Percentiles rank a stretch among this genome's conserved stretches.
Conservation (phyloP, 2,113 vertebrate species). For the Climacteris rufus region DNA sequence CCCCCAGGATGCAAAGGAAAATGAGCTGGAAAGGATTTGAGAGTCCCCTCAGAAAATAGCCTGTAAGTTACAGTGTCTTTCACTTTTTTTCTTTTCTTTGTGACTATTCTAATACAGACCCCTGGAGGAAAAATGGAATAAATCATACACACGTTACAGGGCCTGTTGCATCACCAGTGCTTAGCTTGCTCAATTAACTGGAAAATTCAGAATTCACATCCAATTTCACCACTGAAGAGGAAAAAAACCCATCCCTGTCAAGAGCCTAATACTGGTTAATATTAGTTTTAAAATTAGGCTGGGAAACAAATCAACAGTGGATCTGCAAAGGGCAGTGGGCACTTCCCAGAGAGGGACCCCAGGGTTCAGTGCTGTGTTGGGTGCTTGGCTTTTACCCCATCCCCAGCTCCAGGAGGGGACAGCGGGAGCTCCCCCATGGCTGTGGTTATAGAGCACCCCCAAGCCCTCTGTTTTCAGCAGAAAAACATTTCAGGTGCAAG, state of each 20-base stretch:
- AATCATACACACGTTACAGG: not conserved
- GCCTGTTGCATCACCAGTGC: not conserved
- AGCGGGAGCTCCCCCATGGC: rapidly evolving
- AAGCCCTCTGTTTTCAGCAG: not conserved
- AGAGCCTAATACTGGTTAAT: not conserved
- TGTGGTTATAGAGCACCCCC: rapidly evolving
- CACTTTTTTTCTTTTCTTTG: not conserved
- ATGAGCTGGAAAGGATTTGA: not conserved
- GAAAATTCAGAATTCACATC: conserved; percentile 62
- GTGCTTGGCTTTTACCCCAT: not conserved
- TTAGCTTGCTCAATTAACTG: conserved; percentile 58
- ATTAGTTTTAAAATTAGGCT: not conserved
- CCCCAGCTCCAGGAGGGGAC: not conserved
- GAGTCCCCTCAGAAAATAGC: not conserved
- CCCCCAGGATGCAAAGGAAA: not conserved
- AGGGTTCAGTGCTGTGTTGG: not conserved
- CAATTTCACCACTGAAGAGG: conserved; percentile 19
- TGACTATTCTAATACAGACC: not conserved
- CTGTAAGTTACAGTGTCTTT: not conserved
- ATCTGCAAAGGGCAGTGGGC: not conserved
- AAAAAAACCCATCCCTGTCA: not conserved
- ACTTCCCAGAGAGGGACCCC: not conserved
- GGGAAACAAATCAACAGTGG: not conserved
- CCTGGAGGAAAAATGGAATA: not conserved
- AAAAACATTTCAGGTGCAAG: not conserved